Evolutionary conservation across 2,888 invertebrate genomes (phyloP), one percentile per base, ranked within the genome.

Genomic region (Loripinus fragilis): DNA sequence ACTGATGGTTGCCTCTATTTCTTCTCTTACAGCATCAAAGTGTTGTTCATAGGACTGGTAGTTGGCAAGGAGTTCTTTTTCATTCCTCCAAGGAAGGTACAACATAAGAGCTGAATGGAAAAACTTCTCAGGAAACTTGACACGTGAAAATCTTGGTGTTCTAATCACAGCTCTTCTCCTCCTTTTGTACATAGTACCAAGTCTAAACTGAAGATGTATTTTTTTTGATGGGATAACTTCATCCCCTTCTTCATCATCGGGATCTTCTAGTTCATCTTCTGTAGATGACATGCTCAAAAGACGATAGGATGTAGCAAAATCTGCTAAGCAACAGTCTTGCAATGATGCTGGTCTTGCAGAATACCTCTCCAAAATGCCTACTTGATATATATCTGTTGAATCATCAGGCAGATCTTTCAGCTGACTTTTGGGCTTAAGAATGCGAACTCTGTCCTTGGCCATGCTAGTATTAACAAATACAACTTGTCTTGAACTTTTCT

Each of bases 401-500:
- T 76, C 23, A 17, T 45, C 66, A 7, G 74, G 68, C 23, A 85
- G 28, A 15, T 79, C 52, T 30, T 85, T 71, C n/a, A 86, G 55
- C n/a, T 35, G 67, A 20, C 17, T 25, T 25, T 75, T 41, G 50
- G 52, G 25, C 64, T 86, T 86, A 10, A 86, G 35, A 0, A 86
- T n/a, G 8, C 75, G 70, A 12, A 74, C 71, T 38, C 86, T 23
- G 42, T 85, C 64, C 1, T 80, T 74, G 52, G 73, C 73, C n/a
- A 68, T 50, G 60, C 79, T 77, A 42, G 85, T 85, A 33, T 82
- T 82, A 0, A 84, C 74, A 60, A 83, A 82, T n/a, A 80, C 76
- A 20, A 86, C 81, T 65, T 79, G 73, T 68, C 82, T 76, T 12
- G 78, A 77, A 50, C 77, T 30, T 50, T 73, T 76, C 15, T 78